phyloP scores from a whole-genome alignment of 2,113 vertebrate genomes.

The Dicentrarchus labrax region DNA sequence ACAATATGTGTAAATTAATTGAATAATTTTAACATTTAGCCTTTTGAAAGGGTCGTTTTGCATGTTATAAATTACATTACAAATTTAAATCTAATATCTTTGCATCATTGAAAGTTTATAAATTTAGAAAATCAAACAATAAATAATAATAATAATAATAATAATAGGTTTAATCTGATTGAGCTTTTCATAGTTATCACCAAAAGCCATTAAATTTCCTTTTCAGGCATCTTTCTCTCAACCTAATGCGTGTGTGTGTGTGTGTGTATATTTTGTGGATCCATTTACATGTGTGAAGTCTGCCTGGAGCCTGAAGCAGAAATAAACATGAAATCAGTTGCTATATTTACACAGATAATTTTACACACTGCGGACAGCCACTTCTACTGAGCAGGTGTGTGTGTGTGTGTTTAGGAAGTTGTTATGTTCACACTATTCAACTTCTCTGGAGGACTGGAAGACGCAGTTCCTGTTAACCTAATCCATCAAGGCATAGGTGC shows the following conservation, averaged over 20 bases:
- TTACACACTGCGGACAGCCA: conserved; percentile 68
- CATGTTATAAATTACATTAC: background rate
- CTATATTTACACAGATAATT: conserved; percentile 78
- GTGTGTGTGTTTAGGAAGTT: conserved; percentile 70
- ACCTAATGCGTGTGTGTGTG: background rate
- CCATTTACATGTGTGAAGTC: conserved; percentile 68
- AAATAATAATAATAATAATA: background rate
- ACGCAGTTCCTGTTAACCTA: conserved; percentile 51
- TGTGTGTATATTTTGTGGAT: conserved; percentile 27
- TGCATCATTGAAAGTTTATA: background rate
- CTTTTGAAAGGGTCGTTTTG: background rate
- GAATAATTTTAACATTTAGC: background rate
- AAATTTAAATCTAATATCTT: background rate
- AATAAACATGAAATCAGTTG: conserved; percentile 81
- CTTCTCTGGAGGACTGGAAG: conserved; percentile 58
- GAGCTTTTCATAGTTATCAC: background rate
- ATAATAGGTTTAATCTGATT: background rate
- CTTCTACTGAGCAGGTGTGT: conserved; percentile 46
- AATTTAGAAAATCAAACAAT: too few relatives aligned
- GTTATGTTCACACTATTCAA: conserved; percentile 75
- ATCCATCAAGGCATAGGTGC: conserved; percentile 4
- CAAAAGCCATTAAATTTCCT: background rate
- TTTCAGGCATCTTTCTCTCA: background rate
- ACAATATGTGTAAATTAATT: background rate
- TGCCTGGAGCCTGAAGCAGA: conserved; percentile 83